A percentile compares a stretch with the other conserved stretches of the same genome.
Evolutionary conservation across 2,797 vertebrate genomes (phyloP).

Genomic region (Crypturellus tataupa): DNA sequence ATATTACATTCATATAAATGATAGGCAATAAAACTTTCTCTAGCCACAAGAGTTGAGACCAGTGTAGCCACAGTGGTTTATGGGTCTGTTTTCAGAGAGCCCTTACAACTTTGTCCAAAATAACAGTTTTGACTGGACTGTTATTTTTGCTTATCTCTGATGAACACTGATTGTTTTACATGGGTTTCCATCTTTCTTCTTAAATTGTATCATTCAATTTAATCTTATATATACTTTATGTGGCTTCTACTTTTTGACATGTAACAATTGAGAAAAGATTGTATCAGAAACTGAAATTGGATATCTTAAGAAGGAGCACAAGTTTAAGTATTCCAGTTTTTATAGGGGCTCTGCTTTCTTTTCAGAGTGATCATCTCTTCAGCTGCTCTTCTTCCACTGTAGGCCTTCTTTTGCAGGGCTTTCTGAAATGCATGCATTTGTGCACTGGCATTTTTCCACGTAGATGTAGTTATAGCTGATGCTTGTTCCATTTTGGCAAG

Average conservation of each 20-base stretch:
- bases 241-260: background rate
- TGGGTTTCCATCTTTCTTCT: background rate
- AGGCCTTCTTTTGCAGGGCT: background rate
- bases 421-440: background rate
- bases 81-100: background rate
- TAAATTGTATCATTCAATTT: background rate
- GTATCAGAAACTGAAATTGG: background rate
- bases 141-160: background rate
- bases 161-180: background rate
- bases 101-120: background rate
- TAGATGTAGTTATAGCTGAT: conserved; percentile 78
- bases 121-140: background rate
- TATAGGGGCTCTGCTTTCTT: background rate
- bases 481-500: conserved; percentile 77
- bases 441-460: conserved; percentile 85
- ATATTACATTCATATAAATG: background rate
- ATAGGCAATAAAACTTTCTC: background rate
- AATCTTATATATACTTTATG: background rate
- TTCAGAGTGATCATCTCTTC: background rate
- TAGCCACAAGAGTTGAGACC: background rate
- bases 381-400: background rate
- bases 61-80: background rate
- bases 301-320: background rate
- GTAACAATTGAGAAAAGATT: background rate
- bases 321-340: background rate